Percentiles rank a stretch among this genome's conserved stretches.
These are phyloP conservation scores for Nansenia antarctica DNA, from an alignment of 2,113 vertebrate species.

Conservation along the genomic window DNA sequence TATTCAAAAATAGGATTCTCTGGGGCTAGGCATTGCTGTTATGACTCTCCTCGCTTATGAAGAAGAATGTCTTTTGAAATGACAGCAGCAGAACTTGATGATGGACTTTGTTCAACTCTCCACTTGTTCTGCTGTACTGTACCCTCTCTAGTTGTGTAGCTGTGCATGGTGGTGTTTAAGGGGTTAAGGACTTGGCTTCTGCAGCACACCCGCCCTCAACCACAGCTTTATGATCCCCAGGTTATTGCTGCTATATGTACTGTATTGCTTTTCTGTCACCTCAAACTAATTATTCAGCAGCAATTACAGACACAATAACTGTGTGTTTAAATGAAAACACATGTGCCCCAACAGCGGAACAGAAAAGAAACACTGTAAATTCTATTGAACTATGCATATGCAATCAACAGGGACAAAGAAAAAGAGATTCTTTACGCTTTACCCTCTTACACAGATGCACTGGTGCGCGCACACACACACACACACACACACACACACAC, in stretches of 20 bases:
- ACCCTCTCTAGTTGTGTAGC: not conserved
- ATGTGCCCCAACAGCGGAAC: not conserved
- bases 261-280: constrained; percentile 37
- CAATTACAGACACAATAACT: constrained; percentile 34
- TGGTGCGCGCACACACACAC: not conserved
- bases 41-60: too few species aligned
- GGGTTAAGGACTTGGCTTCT: constrained; percentile 18
- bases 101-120: not conserved
- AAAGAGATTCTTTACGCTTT: not conserved
- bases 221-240: constrained; percentile 22
- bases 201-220: constrained; percentile 6
- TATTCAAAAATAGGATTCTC: not conserved
- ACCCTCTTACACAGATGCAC: not conserved
- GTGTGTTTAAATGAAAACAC: constrained; percentile 38
- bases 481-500: not conserved
- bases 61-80: not conserved
- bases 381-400: not conserved
- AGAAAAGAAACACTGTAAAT: not conserved
- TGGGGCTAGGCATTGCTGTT: too few species aligned
- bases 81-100: not conserved
- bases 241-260: constrained; percentile 32
- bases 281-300: constrained; percentile 48
- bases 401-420: not conserved
- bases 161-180: not conserved
- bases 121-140: too few species aligned